Conservation (phyloP, 2,113 vertebrate species). For the Pelmatolapia mariae region DNA sequence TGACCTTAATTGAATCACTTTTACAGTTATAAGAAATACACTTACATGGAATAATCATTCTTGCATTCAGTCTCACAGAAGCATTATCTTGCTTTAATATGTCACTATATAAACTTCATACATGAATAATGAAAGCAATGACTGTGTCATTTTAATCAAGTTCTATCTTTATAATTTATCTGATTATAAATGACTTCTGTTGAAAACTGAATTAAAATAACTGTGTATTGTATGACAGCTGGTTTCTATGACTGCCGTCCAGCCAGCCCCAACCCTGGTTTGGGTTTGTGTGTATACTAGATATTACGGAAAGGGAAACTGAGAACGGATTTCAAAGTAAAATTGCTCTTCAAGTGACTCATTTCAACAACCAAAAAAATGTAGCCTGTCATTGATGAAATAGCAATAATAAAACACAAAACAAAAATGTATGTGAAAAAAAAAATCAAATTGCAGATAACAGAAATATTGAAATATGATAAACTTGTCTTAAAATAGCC, state of each 20-base stretch:
- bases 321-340: neutral
- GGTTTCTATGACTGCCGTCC: neutral
- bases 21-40: neutral
- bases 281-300: neutral
- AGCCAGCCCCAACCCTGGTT: neutral
- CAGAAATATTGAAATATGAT: neutral
- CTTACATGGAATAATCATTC: neutral
- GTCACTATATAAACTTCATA: neutral
- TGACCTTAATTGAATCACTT: neutral
- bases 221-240: neutral
- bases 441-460: neutral
- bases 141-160: neutral
- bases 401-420: neutral
- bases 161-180: neutral
- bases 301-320: neutral
- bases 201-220: neutral
- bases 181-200: neutral
- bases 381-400: neutral
- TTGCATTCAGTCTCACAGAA: neutral
- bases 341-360: neutral
- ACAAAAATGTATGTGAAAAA: neutral
- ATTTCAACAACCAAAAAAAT: neutral
- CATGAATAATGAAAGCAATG: neutral
- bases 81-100: neutral
- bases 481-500: neutral